Base-by-base conservation (phyloP, 1,140 invertebrate species). In the Drosophila lacteicornis region DNA sequence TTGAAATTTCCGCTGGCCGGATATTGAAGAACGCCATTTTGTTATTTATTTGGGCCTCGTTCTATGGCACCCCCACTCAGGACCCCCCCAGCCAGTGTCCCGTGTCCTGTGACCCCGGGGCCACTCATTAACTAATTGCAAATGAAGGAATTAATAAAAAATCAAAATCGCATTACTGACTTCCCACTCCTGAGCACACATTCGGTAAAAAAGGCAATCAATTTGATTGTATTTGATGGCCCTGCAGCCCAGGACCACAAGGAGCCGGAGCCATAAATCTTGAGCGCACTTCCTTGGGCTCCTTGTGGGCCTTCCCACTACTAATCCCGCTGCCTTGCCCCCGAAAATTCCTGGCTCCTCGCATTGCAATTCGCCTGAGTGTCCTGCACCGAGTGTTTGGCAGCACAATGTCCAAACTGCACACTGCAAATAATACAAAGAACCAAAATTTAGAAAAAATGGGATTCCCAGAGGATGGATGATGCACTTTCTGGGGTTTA, bases 181-280 rank as follows among this genome's bases (percentile, higher is more conserved):
- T 40, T 40, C 42, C 33, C 42, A 12, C 11, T 9, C 19, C 6
- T 40, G 8, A 9, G 11, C 13, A 11, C 30, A 60, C 57, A 47
- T 12, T 45, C 40, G 36, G 22, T 49, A 66, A 73, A 66, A 45
- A 56, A 88, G 80, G 80, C 83, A 86, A 86, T 86, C 83, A 86
- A 88, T 84, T 87, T 87, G 83, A 87, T 87, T 87, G 77, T 87
- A 87, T 87, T 84, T 88, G 84, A 88, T 88, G 77, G 84, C 84
- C 55, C 66, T 71, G 50, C 56, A 27, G 27, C 27, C 27, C 38
- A 55, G 43, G 19, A 38, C 42, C 33, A 56, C 22, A 51, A 19
- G 17, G 19, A 70, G 60, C 77, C 75, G 79, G 55, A 75, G 84
- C 84, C 85, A 90, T 88, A 88, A 88, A 88, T 88, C 84, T 90